Evolutionary conservation across 1,140 invertebrate genomes (phyloP).

Genomic region (Epicauta chinensis): DNA sequence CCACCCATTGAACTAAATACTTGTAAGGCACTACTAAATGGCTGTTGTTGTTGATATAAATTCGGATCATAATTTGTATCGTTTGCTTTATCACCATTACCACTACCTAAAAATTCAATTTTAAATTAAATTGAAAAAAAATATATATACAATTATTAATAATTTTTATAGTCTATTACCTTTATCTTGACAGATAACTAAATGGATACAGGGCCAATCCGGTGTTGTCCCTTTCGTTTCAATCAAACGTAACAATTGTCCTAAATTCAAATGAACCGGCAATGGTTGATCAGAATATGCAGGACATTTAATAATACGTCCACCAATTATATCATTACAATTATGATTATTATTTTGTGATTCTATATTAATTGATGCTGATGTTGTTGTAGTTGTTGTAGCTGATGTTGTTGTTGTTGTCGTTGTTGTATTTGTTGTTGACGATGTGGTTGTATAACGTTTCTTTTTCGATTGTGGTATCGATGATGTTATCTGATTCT

Average conservation of each 20-base stretch:
- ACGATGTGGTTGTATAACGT: constrained; percentile 22
- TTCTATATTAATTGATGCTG: too few relatives aligned
- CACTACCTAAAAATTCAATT: neutral
- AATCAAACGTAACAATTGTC: constrained; percentile 37
- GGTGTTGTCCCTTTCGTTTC: constrained; percentile 31
- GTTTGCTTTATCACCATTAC: constrained; percentile 9
- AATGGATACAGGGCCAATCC: constrained; percentile 39
- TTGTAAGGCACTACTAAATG: constrained; percentile 63
- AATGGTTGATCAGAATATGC: constrained; percentile 34
- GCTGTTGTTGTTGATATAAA: constrained; percentile 31
- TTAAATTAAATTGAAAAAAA: neutral
- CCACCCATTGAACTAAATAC: constrained; percentile 81
- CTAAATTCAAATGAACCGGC: constrained; percentile 36
- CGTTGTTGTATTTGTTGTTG: too few relatives aligned
- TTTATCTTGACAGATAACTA: constrained; percentile 37
- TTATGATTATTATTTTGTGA: neutral
- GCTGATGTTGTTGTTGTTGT: too few relatives aligned
- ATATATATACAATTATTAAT: too few relatives aligned
- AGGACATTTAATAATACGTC: constrained; percentile 34
- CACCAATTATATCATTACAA: constrained; percentile 25
- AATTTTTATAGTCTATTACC: too few relatives aligned
- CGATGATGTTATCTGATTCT: constrained; percentile 45
- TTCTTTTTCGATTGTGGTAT: constrained; percentile 39
- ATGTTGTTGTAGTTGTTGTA: too few relatives aligned
- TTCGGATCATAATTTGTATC: constrained; percentile 8